Evolutionary conservation across 2,797 vertebrate species (phyloP), one percentile per base, ranked within the genome.

Genomic region (Acanthurus leucopareius): DNA sequence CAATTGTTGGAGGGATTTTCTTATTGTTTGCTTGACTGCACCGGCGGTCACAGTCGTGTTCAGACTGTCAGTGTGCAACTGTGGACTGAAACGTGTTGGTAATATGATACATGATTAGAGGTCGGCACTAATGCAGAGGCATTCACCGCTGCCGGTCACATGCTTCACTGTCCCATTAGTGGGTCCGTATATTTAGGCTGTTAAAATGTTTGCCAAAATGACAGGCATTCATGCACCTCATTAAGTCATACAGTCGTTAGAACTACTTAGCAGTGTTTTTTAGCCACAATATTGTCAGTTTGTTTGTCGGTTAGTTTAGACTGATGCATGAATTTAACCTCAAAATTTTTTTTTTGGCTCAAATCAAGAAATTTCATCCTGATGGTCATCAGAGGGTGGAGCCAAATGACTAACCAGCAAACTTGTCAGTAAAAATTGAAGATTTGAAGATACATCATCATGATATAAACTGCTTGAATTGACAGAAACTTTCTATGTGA

Each of bases 21-120:
- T 89, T 87, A 91, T 91, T 92, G 91, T 95, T 91, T 92, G 89
- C 88, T 77, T 88, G 88, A 89, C 85, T 92, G 91, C 91, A 87
- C 86, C 22, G 22, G 72, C 25, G 44, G 63, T 59, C 71, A 49
- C 70, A 25, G 66, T 57, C 78, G 56, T 85, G 85, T 60, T 78
- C 75, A 82, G 78, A 77, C 79, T 74, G 80, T 80, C 75, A 71
- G 72, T 15, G 68, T 71, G 66, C 69, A 73, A 60, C 75, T 77
- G 80, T 63, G 62, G 60, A 81, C 53, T 64, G 64, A 75, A 77
- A 79, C 66, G 65, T 77, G 73, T 59, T 51, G 64, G 76, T 86
- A 83, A 92, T 81, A 58, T 71, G 74, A 91, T 75, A 73, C 71
- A 14, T 81, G 80, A 84, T 88, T 82, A 82, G 74, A 77, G 79